Percentiles rank a stretch among this genome's conserved stretches.
Conservation (phyloP, 2,797 vertebrate species). For the Holocentrus rufus region DNA sequence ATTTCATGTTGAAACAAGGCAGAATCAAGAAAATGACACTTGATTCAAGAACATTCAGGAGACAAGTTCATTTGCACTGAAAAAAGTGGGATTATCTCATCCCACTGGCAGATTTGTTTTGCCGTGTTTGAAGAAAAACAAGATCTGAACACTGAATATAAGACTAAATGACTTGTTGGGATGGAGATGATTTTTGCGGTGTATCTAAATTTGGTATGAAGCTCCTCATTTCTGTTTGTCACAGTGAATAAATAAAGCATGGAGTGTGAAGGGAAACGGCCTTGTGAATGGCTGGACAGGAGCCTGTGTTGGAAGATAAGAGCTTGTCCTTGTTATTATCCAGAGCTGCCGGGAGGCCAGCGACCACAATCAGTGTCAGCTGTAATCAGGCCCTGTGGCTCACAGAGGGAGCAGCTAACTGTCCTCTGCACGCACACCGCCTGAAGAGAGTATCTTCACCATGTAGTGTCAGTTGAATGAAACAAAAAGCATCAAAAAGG, state of each 20-base stretch:
- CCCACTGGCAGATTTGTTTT: too few species aligned
- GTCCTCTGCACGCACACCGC: conserved; percentile 25
- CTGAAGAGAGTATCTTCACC: conserved; percentile 4
- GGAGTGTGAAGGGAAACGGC: conserved; percentile 10
- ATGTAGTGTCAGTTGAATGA: conserved; percentile 18
- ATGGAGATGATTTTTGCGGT: too few species aligned
- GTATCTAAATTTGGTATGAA: neutral
- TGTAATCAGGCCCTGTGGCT: conserved; percentile 45
- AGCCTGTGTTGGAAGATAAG: conserved; percentile 64
- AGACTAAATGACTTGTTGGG: too few species aligned
- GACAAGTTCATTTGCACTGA: too few species aligned
- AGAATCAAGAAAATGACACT: too few species aligned
- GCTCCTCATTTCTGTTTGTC: neutral
- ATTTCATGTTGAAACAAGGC: too few species aligned
- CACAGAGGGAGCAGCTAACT: conserved; percentile 42
- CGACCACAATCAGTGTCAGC: conserved; percentile 51
- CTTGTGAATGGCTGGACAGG: conserved; percentile 43
- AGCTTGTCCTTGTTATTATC: conserved; percentile 47
- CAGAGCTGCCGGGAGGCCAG: conserved; percentile 49
- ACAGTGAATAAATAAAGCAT: conserved; percentile 4
- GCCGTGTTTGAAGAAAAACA: too few species aligned
- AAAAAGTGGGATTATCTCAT: too few species aligned
- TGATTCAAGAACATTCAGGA: too few species aligned
- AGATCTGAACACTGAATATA: too few species aligned
- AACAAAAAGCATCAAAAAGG: neutral